These are phyloP conservation scores for Diachasma alloeum DNA, from an alignment of 1,140 invertebrate genomes.

Conservation along the genomic window DNA sequence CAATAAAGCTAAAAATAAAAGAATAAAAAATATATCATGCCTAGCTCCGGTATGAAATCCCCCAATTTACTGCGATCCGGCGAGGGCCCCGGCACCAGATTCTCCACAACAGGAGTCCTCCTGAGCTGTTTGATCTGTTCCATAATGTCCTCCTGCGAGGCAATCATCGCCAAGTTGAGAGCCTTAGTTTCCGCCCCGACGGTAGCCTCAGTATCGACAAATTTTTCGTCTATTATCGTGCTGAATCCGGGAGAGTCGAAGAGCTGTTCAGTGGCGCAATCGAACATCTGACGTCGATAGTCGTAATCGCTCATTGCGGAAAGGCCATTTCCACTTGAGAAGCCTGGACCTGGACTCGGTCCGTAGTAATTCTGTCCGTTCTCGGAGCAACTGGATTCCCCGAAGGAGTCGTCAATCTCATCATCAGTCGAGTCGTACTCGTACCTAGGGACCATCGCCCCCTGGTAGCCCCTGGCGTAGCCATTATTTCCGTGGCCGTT, in stretches of 20 bases:
- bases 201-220: conserved; percentile 35
- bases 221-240: conserved; percentile 32
- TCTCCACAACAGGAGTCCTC: conserved; percentile 51
- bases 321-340: conserved; percentile 20
- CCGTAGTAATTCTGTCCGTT: conserved; percentile 22
- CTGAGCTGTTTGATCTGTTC: conserved; percentile 51
- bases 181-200: conserved; percentile 42
- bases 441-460: conserved; percentile 8
- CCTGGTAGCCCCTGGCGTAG: conserved; percentile 1
- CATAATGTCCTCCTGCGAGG: conserved; percentile 52
- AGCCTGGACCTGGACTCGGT: conserved; percentile 13
- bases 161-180: conserved; percentile 46
- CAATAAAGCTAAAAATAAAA: neutral
- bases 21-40: conserved; percentile 35
- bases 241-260: conserved; percentile 28
- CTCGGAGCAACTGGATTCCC: conserved; percentile 26
- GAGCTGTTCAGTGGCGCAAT: conserved; percentile 21
- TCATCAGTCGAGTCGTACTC: conserved; percentile 44
- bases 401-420: conserved; percentile 46
- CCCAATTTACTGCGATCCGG: conserved; percentile 38
- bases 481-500: conserved; percentile 23
- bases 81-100: conserved; percentile 46
- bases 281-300: conserved; percentile 18
- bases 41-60: conserved; percentile 41
- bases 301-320: conserved; percentile 20